Evolutionary conservation across 1,140 invertebrate species (phyloP), one percentile per base, ranked within the genome.

Genomic region (Aphis craccivora): DNA sequence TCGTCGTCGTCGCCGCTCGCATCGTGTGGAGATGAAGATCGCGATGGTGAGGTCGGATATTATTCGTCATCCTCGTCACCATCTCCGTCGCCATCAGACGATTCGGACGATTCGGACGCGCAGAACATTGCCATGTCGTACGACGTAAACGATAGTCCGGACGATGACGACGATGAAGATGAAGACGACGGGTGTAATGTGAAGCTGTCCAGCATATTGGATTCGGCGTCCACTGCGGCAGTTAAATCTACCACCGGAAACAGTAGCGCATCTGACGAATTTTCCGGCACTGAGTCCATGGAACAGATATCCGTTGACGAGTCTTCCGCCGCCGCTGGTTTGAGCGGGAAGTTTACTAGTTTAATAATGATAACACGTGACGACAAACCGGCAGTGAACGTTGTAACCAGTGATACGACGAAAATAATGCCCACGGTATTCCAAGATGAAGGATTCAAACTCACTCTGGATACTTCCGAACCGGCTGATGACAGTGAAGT

Each of bases 361-460:
- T 96, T 98, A 96, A 97, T 98, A 95, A 98, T 98, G 97, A 98
- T 98, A 95, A 98, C 97, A 94, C 67, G 37, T 5, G 67, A 92
- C 11, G 89, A 93, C 20, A 93, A 83, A 40, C 88, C 83, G 9
- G 23, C 95, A 30, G 97, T 97, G 94, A 97, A 96, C 95, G 97
- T 97, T 87, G 96, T 97, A 94, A 97, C 97, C 93, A 96, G 96
- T 94, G 97, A 97, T 94, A 97, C 97, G 94, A 97, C 97, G 94
- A 97, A 96, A 94, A 95, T 97, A 94, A 96, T 96, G 94, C 95
- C 95, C 94, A 95, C 95, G 11, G 91, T 95, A 81, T 95, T 95
- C 60, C 95, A 95, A 7, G 95, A 95, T 88, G 95, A 95, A 94
- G 95, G 95, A 95, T 95, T 94, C 94, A 95, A 95, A 94, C 95